Evolutionary conservation across 2,113 vertebrate genomes (phyloP).

Genomic region (Onychorhynchus coronatus): DNA sequence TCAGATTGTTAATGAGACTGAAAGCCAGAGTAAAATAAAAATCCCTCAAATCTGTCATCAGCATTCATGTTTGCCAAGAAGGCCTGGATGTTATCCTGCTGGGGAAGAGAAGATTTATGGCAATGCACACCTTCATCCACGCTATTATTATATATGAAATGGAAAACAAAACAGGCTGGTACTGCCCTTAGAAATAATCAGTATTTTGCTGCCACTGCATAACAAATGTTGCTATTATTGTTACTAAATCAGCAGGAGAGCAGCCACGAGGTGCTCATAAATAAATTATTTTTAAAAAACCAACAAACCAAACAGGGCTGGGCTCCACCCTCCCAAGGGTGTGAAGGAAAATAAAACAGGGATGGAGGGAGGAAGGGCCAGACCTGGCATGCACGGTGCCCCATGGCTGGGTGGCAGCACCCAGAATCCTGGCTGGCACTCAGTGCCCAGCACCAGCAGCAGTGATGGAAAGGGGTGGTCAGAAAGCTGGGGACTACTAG

Average conservation of each 20-base stretch:
- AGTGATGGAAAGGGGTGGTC: background rate
- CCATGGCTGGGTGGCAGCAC: accelerated
- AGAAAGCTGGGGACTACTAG: background rate
- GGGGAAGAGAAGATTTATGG: constrained; percentile 39
- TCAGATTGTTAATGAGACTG: constrained; percentile 48
- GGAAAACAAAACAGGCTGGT: background rate
- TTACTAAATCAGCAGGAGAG: background rate
- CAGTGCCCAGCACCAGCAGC: accelerated
- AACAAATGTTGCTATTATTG: constrained; percentile 24
- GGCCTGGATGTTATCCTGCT: constrained; percentile 33
- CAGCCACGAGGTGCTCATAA: background rate
- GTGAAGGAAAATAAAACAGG: background rate
- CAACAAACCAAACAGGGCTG: background rate
- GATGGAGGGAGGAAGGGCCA: background rate
- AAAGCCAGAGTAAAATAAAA: constrained; percentile 51
- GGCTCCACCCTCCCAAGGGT: background rate
- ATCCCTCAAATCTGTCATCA: constrained; percentile 36
- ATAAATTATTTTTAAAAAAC: background rate
- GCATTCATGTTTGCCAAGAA: constrained; percentile 23
- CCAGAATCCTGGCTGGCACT: accelerated
- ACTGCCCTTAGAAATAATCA: constrained; percentile 35
- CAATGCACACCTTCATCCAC: background rate
- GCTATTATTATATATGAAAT: constrained; percentile 30
- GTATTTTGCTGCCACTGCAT: constrained; percentile 12
- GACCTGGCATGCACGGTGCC: accelerated